Percentiles rank a stretch among this genome's conserved stretches.
Conservation (phyloP, 1,140 invertebrate genomes). For the Leucophenga varia region DNA sequence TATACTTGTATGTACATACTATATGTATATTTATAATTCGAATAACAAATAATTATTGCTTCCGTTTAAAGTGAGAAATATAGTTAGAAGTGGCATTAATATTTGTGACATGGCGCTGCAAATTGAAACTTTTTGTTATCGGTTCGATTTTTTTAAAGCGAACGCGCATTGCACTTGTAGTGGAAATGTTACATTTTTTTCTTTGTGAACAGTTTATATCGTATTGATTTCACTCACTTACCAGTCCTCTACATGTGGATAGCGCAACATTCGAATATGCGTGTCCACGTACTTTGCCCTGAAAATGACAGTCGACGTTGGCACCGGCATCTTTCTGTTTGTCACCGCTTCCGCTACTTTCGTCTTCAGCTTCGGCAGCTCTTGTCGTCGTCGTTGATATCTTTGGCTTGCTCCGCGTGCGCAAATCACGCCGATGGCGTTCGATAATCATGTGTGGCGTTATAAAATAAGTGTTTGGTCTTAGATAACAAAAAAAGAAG, state of each 20-base stretch:
- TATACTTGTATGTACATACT: too few species aligned
- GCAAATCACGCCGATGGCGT: constrained; percentile 61
- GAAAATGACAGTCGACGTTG: constrained; percentile 71
- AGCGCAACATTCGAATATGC: constrained; percentile 69
- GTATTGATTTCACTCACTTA: constrained; percentile 68
- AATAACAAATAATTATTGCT: constrained; percentile 21
- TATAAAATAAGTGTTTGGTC: constrained; percentile 68
- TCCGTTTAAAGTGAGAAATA: constrained; percentile 17
- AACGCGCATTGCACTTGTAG: too few species aligned
- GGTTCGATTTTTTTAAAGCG: too few species aligned
- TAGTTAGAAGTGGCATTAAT: too few species aligned
- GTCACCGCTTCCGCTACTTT: too few species aligned
- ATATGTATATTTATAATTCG: constrained; percentile 16
- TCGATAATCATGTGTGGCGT: constrained; percentile 72
- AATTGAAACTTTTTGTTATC: too few species aligned
- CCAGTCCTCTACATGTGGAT: constrained; percentile 80
- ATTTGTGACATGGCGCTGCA: too few species aligned
- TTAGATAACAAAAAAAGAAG: constrained; percentile 31
- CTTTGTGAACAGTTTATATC: too few species aligned
- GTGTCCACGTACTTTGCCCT: constrained; percentile 70
- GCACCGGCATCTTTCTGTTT: too few species aligned
- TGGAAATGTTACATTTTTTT: too few species aligned
- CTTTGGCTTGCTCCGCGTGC: constrained; percentile 60
- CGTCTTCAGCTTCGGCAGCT: too few species aligned
- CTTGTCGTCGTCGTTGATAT: constrained; percentile 50